Base-by-base conservation (phyloP, 2,113 vertebrate genomes). In the Phalacrocorax aristotelis region DNA sequence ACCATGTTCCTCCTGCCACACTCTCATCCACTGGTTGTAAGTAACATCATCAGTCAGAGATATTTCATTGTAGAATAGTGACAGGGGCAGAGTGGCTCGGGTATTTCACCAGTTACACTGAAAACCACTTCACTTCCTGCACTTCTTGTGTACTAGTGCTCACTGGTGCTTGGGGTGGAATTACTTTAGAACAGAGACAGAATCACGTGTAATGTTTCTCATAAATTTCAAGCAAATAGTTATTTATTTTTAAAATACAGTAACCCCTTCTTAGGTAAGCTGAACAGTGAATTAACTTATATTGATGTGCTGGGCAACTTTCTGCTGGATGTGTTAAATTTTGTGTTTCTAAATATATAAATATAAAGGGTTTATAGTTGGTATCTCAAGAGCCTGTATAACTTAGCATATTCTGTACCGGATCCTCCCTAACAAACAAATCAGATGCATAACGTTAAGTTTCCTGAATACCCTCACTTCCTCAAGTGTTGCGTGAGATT, bases 241-340 rank as follows among this genome's bases (percentile, higher is more conserved):
- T 91, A 80, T 97, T 97, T 95, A 16, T 51, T 40, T 68, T 92
- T 95, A 96, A 97, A 97, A 92, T 95, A 65, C 60, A 83, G 62
- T 71, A 94, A 62, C 89, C 87, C 46, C 48, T 76, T 97, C 62
- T 72, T 42, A 51, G 57, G 7, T 74, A 91, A 95, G 68, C 46
- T 97, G 94, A 97, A 96, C 72, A 90, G 92, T 87, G 83, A 95
- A 89, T 97, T 96, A 94, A 95, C 46, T 93, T 79, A 84, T 95
- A 93, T 88, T 95, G 96, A 96, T 83, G 92, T 89, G 58, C 91
- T 96, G 89, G 88, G 82, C 80, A 97, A 64, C 80, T 97, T 97
- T 97, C 77, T 29, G 32, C 89, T 97, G 83, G n/a, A 86, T 95
- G 58, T 86, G 58, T 95, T 96, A 95, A 90, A 80, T 94, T 94